Conservation (phyloP, 1,140 invertebrate species). For the Acromyrmex charruanus region DNA sequence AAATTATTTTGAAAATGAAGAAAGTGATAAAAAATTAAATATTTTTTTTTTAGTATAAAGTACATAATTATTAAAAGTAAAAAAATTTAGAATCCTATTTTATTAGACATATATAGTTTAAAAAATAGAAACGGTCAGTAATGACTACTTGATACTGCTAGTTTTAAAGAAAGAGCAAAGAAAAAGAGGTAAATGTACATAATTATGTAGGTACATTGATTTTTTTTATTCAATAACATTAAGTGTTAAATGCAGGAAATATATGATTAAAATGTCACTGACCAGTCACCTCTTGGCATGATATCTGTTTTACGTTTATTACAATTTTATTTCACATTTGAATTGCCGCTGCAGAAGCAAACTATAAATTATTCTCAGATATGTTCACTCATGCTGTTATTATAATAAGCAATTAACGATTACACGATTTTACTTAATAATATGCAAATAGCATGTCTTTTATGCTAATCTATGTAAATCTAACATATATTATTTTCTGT, state of each 20-base stretch:
- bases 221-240: background rate
- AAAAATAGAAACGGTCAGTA: too few species aligned
- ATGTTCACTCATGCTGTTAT: constrained; percentile 14
- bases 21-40: too few species aligned
- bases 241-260: background rate
- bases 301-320: background rate
- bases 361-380: constrained; percentile 22
- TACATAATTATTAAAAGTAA: too few species aligned
- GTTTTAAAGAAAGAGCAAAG: background rate
- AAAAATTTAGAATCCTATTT: too few species aligned
- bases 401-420: constrained; percentile 30
- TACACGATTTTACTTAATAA: constrained; percentile 2
- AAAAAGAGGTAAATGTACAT: background rate
- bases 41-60: too few species aligned
- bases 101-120: too few species aligned
- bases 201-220: background rate
- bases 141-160: too few species aligned
- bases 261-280: constrained; percentile 28
- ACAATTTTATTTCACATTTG: background rate
- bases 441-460: constrained; percentile 13
- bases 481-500: background rate
- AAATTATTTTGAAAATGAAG: too few species aligned
- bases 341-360: constrained; percentile 1
- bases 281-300: background rate
- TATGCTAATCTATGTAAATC: constrained; percentile 36